Evolutionary conservation across 1,140 invertebrate species (phyloP).

Genomic region (Drosophila gunungcola): DNA sequence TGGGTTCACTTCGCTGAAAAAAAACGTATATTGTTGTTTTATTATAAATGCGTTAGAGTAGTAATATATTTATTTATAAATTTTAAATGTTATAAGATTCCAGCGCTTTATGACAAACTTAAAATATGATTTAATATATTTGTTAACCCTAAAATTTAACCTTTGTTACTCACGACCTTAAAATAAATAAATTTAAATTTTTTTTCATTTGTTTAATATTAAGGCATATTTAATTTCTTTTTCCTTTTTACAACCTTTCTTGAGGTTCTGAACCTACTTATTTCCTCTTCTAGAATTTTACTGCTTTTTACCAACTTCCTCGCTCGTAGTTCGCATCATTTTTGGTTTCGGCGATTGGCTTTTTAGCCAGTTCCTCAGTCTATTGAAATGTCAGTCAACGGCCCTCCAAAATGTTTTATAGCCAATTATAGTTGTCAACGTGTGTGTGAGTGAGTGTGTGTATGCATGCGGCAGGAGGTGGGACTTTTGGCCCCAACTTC

Average conservation of each 20-base stretch:
- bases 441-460: constrained; percentile 8
- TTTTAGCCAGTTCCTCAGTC: constrained; percentile 17
- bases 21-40: too few relatives aligned
- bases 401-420: constrained; percentile 48
- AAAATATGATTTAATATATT: too few relatives aligned
- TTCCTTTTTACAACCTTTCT: background rate
- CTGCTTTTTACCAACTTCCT: constrained; percentile 1
- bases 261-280: background rate
- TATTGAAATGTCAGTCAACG: constrained; percentile 62
- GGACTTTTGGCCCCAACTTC: constrained; percentile 17
- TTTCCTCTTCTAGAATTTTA: background rate
- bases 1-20: too few relatives aligned
- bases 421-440: constrained; percentile 60
- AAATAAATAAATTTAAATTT: too few relatives aligned
- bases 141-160: too few relatives aligned
- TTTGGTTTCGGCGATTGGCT: constrained; percentile 18
- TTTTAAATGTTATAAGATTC: too few relatives aligned
- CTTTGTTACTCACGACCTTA: too few relatives aligned
- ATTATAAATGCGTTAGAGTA: too few relatives aligned
- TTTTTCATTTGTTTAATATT: too few relatives aligned
- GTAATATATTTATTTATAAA: too few relatives aligned
- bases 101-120: too few relatives aligned
- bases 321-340: constrained; percentile 7
- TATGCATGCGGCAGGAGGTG: constrained; percentile 3
- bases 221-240: too few relatives aligned